A percentile compares a stretch with the other conserved stretches of the same genome.
Conservation (phyloP, 2,113 vertebrate genomes). For the Peucedramus taeniatus region DNA sequence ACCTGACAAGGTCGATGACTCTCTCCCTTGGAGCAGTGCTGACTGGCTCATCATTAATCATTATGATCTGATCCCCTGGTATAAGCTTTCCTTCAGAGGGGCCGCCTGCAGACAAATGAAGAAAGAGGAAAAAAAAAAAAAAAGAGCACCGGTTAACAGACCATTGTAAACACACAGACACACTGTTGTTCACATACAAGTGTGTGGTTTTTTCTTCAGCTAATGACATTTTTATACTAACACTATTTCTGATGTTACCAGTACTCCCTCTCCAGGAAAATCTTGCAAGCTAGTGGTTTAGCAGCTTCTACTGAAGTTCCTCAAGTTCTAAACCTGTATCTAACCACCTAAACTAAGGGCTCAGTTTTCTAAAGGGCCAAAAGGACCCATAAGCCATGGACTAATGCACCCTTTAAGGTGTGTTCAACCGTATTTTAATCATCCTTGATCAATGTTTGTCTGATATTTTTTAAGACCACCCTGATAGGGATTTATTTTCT, state of each 20-base stretch:
- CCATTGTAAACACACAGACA: background rate
- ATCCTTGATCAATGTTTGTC: background rate
- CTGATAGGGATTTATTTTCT: background rate
- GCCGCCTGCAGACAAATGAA: slow-evolving; percentile 79
- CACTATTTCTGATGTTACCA: background rate
- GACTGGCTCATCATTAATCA: slow-evolving; percentile 98
- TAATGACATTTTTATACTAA: background rate
- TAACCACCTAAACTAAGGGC: background rate
- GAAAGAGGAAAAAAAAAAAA: background rate
- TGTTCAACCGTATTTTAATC: background rate
- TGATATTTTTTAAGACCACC: background rate
- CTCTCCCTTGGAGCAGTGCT: slow-evolving; percentile 91
- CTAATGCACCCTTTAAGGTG: background rate
- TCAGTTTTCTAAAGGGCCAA: background rate
- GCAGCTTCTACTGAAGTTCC: background rate
- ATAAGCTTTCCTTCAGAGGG: slow-evolving; percentile 95
- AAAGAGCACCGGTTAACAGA: slow-evolving; percentile 22
- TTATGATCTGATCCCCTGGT: slow-evolving; percentile 97
- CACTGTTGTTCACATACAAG: background rate
- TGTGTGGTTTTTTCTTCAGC: background rate
- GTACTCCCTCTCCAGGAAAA: background rate
- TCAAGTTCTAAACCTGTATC: background rate
- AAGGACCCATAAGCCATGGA: fast-evolving
- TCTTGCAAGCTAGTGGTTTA: background rate
- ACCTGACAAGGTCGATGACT: slow-evolving; percentile 99